Evolutionary conservation across 2,888 invertebrate species (phyloP).

Genomic region (Lasioglossum calceatum): DNA sequence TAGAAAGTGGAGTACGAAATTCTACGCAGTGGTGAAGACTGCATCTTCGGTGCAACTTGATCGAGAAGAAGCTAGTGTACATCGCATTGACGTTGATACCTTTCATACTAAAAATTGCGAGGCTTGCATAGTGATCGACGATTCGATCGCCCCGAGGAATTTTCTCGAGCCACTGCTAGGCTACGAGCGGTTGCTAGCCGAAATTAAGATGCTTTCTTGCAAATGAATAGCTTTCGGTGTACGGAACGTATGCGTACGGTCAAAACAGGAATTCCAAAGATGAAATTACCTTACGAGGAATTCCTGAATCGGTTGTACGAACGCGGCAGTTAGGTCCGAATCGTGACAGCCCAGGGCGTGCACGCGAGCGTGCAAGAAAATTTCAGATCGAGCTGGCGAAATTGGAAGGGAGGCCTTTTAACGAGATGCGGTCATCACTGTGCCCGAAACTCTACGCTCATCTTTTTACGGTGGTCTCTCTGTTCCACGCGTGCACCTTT

Average conservation of each 20-base stretch:
- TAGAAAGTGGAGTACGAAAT: neutral
- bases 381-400: conserved; percentile 84
- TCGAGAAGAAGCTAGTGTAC: neutral
- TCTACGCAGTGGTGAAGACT: neutral
- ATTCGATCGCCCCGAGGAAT: neutral
- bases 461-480: conserved; percentile 56
- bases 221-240: conserved; percentile 40
- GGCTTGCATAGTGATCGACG: neutral
- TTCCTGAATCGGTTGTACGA: conserved; percentile 82
- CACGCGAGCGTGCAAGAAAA: conserved; percentile 84
- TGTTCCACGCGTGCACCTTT: conserved; percentile 37
- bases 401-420: conserved; percentile 80
- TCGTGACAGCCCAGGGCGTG: conserved; percentile 84
- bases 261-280: conserved; percentile 80
- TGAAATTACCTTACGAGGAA: conserved; percentile 82
- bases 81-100: neutral
- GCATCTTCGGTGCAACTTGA: neutral
- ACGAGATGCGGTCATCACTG: conserved; percentile 78
- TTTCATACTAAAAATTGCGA: neutral
- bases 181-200: conserved; percentile 31
- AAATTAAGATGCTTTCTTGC: conserved; percentile 57
- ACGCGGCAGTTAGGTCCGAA: conserved; percentile 82
- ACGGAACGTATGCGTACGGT: conserved; percentile 70
- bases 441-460: conserved; percentile 64
- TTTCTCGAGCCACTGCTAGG: neutral